Conservation (phyloP, 1,140 invertebrate species). For the Pristionchus pacificus region DNA sequence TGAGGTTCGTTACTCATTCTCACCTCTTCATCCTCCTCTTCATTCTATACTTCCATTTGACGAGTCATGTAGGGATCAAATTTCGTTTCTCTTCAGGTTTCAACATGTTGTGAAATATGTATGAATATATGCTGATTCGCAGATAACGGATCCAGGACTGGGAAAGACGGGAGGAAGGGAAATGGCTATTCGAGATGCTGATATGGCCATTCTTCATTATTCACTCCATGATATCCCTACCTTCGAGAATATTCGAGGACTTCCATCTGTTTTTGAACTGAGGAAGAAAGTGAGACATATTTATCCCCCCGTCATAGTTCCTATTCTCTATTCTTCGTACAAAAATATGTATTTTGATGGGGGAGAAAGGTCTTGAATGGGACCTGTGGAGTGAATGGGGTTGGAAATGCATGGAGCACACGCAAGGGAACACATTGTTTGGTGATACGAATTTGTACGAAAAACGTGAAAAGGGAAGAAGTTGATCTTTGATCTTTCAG, state of each 20-base stretch:
- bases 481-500: not conserved
- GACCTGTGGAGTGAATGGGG: no score
- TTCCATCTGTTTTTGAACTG: constrained; percentile 8
- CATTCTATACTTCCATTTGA: no score
- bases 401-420: no score
- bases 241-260: not conserved
- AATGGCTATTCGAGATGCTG: constrained; percentile 20
- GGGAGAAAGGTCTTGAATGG: no score
- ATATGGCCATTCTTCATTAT: constrained; percentile 22
- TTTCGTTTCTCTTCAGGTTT: no score
- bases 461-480: not conserved
- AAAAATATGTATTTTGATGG: no score
- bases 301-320: not conserved
- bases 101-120: no score
- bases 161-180: constrained; percentile 18
- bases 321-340: not conserved
- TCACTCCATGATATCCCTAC: not conserved
- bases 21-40: not conserved
- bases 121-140: no score
- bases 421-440: no score
- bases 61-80: no score
- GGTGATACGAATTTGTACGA: not conserved
- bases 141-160: no score
- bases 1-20: constrained; percentile 18
- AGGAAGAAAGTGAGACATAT: constrained; percentile 6